Percentiles rank a stretch among this genome's conserved stretches.
phyloP scores from a whole-genome alignment of 2,888 invertebrate species.

The Resseliella maxima region DNA sequence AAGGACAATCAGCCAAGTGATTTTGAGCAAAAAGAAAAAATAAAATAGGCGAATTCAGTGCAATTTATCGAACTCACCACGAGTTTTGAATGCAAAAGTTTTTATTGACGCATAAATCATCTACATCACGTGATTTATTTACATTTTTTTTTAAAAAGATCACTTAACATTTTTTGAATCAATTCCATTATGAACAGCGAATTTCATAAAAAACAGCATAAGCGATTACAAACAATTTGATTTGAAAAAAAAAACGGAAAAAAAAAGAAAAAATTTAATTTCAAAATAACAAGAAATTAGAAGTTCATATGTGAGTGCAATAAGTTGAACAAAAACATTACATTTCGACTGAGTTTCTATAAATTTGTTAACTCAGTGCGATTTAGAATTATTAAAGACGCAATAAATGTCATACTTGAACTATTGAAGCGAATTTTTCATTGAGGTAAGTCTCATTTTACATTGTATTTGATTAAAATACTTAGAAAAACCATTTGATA shows the following conservation, averaged over 20 bases:
- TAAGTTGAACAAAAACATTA: slow-evolving; percentile 11
- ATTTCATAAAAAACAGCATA: background rate
- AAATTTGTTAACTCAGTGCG: background rate
- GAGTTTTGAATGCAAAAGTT: background rate
- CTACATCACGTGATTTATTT: slow-evolving; percentile 17
- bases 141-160: no score
- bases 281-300: background rate
- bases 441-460: background rate
- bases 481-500: no score
- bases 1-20: slow-evolving; percentile 28
- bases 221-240: background rate
- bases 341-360: background rate
- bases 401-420: background rate
- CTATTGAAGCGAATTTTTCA: background rate
- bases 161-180: background rate
- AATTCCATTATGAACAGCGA: background rate
- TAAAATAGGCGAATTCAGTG: no score
- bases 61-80: background rate
- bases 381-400: background rate
- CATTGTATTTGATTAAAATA: no score
- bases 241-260: background rate
- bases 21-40: background rate
- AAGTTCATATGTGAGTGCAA: slow-evolving; percentile 53
- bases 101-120: background rate
- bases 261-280: background rate